Percentiles rank a stretch among this genome's conserved stretches.
Evolutionary conservation across 2,888 invertebrate species (phyloP).

Genomic region (Limnephilus rhombicus): DNA sequence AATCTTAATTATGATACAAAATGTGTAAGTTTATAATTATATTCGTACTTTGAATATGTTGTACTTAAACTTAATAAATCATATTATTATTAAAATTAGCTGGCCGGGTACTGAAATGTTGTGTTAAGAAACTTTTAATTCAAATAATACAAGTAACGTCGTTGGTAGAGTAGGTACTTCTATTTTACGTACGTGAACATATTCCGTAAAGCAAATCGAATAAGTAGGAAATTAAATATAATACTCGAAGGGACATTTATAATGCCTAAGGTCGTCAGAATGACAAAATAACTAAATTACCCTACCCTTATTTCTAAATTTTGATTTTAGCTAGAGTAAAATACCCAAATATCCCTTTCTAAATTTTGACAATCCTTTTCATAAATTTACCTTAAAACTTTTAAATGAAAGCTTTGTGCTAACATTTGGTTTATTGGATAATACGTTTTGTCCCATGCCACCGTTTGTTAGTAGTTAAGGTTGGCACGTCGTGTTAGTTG

Average conservation of each 20-base stretch:
- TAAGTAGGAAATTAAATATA: neutral
- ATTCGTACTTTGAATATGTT: neutral
- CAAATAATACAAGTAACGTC: neutral
- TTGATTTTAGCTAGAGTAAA: neutral
- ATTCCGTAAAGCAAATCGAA: neutral
- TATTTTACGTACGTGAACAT: neutral
- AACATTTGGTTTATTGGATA: neutral
- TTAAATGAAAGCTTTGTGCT: neutral
- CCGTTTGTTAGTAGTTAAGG: neutral
- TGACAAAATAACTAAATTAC: neutral
- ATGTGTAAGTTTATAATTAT: neutral
- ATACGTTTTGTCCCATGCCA: neutral
- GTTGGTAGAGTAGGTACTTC: neutral
- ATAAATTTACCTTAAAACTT: neutral
- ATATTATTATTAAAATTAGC: neutral
- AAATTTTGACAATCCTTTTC: neutral
- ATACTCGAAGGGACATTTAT: neutral
- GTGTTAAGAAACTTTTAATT: neutral
- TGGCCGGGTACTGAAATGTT: neutral
- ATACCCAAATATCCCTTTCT: neutral
- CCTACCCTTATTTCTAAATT: neutral
- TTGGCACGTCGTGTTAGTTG: neutral
- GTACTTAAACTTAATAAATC: neutral
- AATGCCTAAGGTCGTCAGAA: neutral
- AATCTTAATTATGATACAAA: neutral